Percentiles rank a stretch among this genome's conserved stretches.
phyloP scores from a whole-genome alignment of 2,888 invertebrate genomes.

The Tholera decimalis region DNA sequence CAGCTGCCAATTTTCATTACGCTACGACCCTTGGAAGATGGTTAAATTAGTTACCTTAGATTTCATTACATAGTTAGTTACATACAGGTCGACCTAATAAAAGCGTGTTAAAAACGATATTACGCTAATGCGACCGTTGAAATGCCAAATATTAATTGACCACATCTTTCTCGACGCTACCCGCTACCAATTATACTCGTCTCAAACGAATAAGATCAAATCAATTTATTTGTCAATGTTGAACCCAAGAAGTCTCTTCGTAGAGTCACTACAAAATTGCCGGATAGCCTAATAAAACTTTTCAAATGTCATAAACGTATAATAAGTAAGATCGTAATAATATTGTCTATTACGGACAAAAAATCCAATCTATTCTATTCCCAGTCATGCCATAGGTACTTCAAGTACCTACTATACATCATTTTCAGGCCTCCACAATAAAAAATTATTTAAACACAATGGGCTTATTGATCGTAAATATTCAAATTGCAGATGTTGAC shows the following conservation, averaged over 20 bases:
- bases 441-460: conserved; percentile 65
- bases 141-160: too few relatives aligned
- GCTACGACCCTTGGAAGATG: too few relatives aligned
- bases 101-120: too few relatives aligned
- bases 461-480: conserved; percentile 66
- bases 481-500: conserved; percentile 61
- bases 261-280: conserved; percentile 1
- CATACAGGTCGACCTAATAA: too few relatives aligned
- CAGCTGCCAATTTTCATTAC: too few relatives aligned
- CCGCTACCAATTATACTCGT: too few relatives aligned
- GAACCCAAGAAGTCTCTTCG: neutral
- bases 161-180: too few relatives aligned
- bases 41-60: too few relatives aligned
- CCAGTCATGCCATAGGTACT: conserved; percentile 51
- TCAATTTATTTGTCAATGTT: too few relatives aligned
- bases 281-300: neutral
- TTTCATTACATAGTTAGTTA: too few relatives aligned
- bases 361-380: conserved; percentile 42
- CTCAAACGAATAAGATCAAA: too few relatives aligned
- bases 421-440: conserved; percentile 54
- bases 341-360: conserved; percentile 37
- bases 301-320: conserved; percentile 11
- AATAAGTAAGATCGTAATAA: conserved; percentile 44
- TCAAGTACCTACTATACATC: conserved; percentile 24
- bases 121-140: too few relatives aligned